Evolutionary conservation across 2,113 vertebrate species (phyloP), one percentile per base, ranked within the genome.

Genomic region (Chaetodon auriga): DNA sequence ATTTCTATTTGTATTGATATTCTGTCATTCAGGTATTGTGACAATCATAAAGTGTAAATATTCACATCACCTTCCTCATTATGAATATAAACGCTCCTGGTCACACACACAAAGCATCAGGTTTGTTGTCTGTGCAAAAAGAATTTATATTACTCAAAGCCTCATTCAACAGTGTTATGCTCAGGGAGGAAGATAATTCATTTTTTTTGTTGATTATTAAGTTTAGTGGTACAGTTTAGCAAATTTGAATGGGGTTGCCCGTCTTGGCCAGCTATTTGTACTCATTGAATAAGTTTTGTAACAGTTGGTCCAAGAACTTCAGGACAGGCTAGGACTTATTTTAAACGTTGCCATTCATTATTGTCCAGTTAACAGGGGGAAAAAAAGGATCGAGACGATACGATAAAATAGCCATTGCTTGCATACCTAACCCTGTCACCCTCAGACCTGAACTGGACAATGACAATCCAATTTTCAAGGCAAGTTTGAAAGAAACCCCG

Each of bases 381-480:
- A 16, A 7, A 11, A 16, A 1, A 16, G 35, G 4, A 12, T 7
- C 4, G 38, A 55, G 3, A 19, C n/a, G 9, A 45, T 14, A 19
- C 2, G 36, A 41, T 43, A 8, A 14, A 23, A 38, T 4, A 41
- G 30, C 1, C 19, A 0, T 45, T 57, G 21, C 5, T 23, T 43
- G 15, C 16, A 35, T 30, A 19, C 4, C 9, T 8, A 38, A 8
- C 14, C 6, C 7, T 0, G 3, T 45, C 23, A 19, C 5, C 13
- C 10, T 48, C 1, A 19, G 0, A 9, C 23, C 7, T 30, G 43
- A 14, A 13, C 2, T 5, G 30, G 0, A 30, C 0, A 12, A 0
- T 49, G 25, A 21, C 53, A 68, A 7, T 13, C 1, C 14, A 41
- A 10, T 60, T 45, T 43, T 13, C 11, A 23, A 12, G 11, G 1